A percentile compares a stretch with the other conserved stretches of the same genome.
phyloP scores from a whole-genome alignment of 1,140 invertebrate species.

The Colletes gigas region DNA sequence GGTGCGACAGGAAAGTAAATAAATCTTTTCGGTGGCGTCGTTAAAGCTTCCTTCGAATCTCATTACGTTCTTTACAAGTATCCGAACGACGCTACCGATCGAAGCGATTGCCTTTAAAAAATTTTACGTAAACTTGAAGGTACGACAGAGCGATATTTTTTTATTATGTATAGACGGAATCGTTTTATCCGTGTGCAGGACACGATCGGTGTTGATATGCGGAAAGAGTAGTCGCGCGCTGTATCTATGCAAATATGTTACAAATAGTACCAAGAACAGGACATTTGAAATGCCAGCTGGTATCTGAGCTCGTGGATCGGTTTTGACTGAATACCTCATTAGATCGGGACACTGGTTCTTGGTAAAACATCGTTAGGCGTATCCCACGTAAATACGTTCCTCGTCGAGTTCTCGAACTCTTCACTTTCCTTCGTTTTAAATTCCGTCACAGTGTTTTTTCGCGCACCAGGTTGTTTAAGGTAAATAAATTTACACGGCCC shows the following conservation, averaged over 20 bases:
- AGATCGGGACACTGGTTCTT: conserved; percentile 29
- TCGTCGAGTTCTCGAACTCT: not conserved
- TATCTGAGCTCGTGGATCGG: conserved; percentile 46
- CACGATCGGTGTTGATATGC: conserved; percentile 1
- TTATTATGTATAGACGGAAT: too few relatives aligned
- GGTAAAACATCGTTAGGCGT: conserved; percentile 47
- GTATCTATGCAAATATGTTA: conserved; percentile 42
- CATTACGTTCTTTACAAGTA: too few relatives aligned
- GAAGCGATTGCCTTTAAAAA: too few relatives aligned
- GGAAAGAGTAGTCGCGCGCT: not conserved
- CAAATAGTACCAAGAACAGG: conserved; percentile 39
- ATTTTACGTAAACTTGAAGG: too few relatives aligned
- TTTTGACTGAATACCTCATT: conserved; percentile 55
- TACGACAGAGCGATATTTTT: too few relatives aligned
- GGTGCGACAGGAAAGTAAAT: too few relatives aligned
- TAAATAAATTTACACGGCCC: conserved; percentile 17
- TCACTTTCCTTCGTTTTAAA: conserved; percentile 27
- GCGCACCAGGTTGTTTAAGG: not conserved
- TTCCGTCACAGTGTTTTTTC: conserved; percentile 39
- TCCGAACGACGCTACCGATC: too few relatives aligned
- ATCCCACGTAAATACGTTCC: conserved; percentile 9
- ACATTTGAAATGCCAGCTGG: conserved; percentile 35
- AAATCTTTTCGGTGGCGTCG: too few relatives aligned
- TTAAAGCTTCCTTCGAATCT: too few relatives aligned
- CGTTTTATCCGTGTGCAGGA: not conserved